Percentiles rank a stretch among this genome's conserved stretches.
Evolutionary conservation across 2,797 vertebrate species (phyloP).

Genomic region (Smutsia temminckii): DNA sequence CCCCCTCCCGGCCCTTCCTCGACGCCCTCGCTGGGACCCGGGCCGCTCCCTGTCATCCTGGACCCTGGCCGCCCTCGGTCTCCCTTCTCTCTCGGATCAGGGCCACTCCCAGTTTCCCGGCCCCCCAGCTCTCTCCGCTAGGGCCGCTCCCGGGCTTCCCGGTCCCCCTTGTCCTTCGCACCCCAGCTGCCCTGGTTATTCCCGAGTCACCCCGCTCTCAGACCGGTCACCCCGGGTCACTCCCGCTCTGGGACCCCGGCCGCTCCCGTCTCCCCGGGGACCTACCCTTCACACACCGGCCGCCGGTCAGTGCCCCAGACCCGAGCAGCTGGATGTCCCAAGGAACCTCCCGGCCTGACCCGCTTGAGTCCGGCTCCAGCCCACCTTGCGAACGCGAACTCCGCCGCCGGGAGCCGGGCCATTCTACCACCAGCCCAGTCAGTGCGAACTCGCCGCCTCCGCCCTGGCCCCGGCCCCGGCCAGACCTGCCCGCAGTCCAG

Average conservation of each 20-base stretch:
- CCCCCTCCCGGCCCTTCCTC: not conserved
- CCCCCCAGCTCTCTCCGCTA: not conserved
- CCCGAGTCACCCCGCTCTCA: not conserved
- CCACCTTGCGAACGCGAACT: constrained; percentile 1
- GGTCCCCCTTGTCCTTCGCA: not conserved
- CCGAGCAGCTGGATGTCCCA: not conserved
- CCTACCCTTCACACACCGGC: not conserved
- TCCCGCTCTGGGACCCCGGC: not conserved
- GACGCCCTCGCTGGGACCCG: not conserved
- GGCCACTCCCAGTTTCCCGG: constrained; percentile 49
- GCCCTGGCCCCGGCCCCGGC: constrained; percentile 21
- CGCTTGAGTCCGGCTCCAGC: not conserved
- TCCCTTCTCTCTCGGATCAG: not conserved
- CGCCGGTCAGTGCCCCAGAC: not conserved
- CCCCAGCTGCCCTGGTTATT: not conserved
- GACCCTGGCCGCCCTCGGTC: not conserved
- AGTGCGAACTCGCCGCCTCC: constrained; percentile 42
- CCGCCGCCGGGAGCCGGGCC: constrained; percentile 21
- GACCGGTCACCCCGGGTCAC: not conserved
- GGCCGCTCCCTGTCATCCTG: constrained; percentile 24
- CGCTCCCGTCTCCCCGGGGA: constrained; percentile 16
- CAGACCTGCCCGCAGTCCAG: not conserved
- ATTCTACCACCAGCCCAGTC: constrained; percentile 55
- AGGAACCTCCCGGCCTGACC: not conserved
- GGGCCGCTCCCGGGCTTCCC: not conserved